Base-by-base conservation (phyloP, 1,140 invertebrate species). In the Archegozetes longisetosus region DNA sequence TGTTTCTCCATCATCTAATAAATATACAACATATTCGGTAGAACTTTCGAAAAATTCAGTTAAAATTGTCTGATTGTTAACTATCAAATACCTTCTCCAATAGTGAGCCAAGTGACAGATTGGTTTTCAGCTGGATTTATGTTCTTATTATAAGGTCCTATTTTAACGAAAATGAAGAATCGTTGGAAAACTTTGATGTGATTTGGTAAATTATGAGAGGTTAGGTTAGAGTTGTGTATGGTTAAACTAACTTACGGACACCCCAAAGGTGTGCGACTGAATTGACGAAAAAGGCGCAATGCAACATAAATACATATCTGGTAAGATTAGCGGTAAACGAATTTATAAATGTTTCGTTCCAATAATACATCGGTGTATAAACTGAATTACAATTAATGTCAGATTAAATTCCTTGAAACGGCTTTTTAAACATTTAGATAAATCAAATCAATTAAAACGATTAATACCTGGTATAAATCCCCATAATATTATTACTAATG, bases 161-260 rank as follows among this genome's bases (percentile, higher is more conserved):
- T 60, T 80, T 79, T 53, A 93, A 93, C 75, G 85, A 92, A 66
- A 91, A n/a, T n/a, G n/a, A n/a, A n/a, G n/a, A n/a, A n/a, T n/a
- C n/a, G n/a, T n/a, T n/a, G n/a, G n/a, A n/a, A n/a, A n/a, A n/a
- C n/a, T n/a, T n/a, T n/a, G n/a, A n/a, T n/a, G n/a, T n/a, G n/a
- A n/a, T n/a, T n/a, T n/a, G n/a, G n/a, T n/a, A n/a, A n/a, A n/a
- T n/a, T n/a, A n/a, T n/a, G n/a, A n/a, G n/a, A n/a, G n/a, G n/a
- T n/a, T n/a, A n/a, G n/a, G n/a, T n/a, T n/a, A n/a, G n/a, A n/a
- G n/a, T n/a, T n/a, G n/a, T n/a, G n/a, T n/a, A n/a, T n/a, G n/a
- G n/a, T n/a, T n/a, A n/a, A n/a, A n/a, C n/a, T n/a, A n/a, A 40
- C 32, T 40, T 9, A 40, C 32, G 32, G 6, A 40, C 17, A 9